A percentile compares a stretch with the other conserved stretches of the same genome.
These are phyloP conservation scores for Patella caerulea DNA, from an alignment of 2,888 invertebrate genomes.

Conservation along the genomic window DNA sequence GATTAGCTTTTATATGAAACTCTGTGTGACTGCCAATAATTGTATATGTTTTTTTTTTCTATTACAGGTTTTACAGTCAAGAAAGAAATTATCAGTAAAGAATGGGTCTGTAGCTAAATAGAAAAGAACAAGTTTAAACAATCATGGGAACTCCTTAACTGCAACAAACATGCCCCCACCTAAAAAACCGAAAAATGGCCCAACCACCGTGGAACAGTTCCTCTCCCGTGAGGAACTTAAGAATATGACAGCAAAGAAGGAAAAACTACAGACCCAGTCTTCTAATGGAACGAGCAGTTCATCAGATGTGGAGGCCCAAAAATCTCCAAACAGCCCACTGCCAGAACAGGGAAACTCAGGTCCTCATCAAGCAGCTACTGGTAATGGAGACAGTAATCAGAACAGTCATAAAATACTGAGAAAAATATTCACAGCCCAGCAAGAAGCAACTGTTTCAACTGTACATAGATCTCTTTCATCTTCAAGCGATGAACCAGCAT, in stretches of 20 bases:
- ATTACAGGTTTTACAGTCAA: too few species aligned
- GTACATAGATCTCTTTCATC: not conserved
- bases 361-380: conserved; percentile 7
- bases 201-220: conserved; percentile 63
- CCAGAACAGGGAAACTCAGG: conserved; percentile 4
- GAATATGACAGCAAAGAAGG: conserved; percentile 3
- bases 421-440: not conserved
- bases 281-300: conserved; percentile 1
- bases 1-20: too few species aligned
- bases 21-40: too few species aligned
- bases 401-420: conserved; percentile 9
- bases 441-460: not conserved
- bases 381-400: conserved; percentile 7
- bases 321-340: not conserved
- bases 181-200: conserved; percentile 65
- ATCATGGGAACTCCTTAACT: conserved; percentile 11
- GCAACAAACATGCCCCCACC: conserved; percentile 60
- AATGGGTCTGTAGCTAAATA: conserved; percentile 5
- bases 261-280: conserved; percentile 11
- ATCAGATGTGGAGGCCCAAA: not conserved
- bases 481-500: not conserved
- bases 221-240: conserved; percentile 55
- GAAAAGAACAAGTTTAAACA: not conserved
- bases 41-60: too few species aligned
- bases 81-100: not conserved